These are phyloP conservation scores for Periphyllus acericola DNA, from an alignment of 2,888 invertebrate genomes.

Conservation along the genomic window DNA sequence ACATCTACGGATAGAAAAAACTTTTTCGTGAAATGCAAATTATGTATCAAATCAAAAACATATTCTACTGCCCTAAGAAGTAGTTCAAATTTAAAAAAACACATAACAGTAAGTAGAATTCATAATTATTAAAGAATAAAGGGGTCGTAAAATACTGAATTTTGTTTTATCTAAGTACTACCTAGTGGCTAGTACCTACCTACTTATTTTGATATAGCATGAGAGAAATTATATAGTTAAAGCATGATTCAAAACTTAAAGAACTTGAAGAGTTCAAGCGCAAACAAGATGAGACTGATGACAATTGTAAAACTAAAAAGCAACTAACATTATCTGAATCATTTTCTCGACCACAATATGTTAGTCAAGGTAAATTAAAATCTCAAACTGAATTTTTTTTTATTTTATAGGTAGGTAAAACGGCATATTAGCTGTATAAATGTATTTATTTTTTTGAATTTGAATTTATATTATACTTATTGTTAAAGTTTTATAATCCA, in stretches of 20 bases:
- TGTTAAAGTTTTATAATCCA: too few species aligned
- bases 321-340: not conserved
- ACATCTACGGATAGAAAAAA: not conserved
- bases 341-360: not conserved
- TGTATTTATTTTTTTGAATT: constrained; percentile 2
- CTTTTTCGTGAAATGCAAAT: not conserved
- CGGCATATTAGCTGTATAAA: too few species aligned
- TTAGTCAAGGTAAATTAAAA: not conserved
- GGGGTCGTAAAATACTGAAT: too few species aligned
- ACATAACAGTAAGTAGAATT: not conserved
- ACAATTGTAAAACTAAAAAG: not conserved
- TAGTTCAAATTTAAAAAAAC: constrained; percentile 15
- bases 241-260: not conserved
- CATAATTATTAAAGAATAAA: not conserved
- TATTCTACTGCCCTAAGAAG: not conserved
- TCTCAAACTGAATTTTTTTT: too few species aligned
- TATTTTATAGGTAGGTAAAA: not conserved
- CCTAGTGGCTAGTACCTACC: too few species aligned
- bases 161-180: too few species aligned
- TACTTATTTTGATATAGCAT: not conserved
- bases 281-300: not conserved
- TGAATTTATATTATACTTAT: too few species aligned
- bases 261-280: not conserved
- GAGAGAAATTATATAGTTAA: not conserved
- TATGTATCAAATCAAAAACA: not conserved